These are phyloP conservation scores for Mergus octosetaceus DNA, from an alignment of 2,797 vertebrate genomes.

Conservation along the genomic window DNA sequence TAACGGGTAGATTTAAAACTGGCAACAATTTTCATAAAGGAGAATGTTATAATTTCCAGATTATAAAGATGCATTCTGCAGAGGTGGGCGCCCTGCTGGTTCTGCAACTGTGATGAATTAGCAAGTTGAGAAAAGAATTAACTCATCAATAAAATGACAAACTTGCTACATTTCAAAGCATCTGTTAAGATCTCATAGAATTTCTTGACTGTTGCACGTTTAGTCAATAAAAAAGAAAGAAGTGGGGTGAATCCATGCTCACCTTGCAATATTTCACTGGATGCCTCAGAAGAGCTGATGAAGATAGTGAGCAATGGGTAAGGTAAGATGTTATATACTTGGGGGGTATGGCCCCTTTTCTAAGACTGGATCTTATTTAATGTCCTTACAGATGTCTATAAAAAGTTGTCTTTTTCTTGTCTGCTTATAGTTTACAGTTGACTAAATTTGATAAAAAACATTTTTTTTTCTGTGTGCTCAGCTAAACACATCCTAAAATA, in stretches of 20 bases:
- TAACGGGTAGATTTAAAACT: constrained; percentile 25
- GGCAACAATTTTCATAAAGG: constrained; percentile 8
- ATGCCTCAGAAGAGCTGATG: background rate
- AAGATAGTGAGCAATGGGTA: background rate
- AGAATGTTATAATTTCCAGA: background rate
- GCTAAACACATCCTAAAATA: background rate
- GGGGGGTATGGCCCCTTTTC: background rate
- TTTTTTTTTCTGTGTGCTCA: background rate
- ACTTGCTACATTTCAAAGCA: constrained; percentile 9
- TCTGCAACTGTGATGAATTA: background rate
- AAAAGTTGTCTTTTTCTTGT: background rate
- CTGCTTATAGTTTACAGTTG: background rate
- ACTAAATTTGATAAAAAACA: background rate
- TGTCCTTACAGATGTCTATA: background rate
- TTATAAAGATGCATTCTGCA: background rate
- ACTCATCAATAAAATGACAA: constrained; percentile 19
- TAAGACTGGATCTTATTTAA: background rate
- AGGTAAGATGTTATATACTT: background rate
- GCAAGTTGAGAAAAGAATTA: background rate
- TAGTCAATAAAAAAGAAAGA: background rate
- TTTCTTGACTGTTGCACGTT: background rate
- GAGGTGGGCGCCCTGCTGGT: constrained; percentile 8
- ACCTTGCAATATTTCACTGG: background rate
- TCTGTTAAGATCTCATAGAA: background rate
- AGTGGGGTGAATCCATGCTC: background rate